Evolutionary conservation across 2,888 invertebrate genomes (phyloP).

Genomic region (Dryococelus australis): DNA sequence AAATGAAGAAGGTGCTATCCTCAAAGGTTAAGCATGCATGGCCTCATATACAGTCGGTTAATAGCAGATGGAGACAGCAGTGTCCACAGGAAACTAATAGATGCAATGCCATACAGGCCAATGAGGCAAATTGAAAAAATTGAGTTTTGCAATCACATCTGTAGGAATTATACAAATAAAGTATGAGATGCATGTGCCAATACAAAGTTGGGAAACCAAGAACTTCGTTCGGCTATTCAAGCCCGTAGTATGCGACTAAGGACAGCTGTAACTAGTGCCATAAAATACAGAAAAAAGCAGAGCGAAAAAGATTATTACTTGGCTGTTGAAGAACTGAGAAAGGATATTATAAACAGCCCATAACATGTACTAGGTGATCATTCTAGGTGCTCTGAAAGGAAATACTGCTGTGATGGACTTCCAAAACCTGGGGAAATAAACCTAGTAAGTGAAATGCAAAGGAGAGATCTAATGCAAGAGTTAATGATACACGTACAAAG

Average conservation of each 20-base stretch:
- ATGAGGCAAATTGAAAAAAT: neutral
- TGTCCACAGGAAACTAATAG: neutral
- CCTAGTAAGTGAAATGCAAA: neutral
- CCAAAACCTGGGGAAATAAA: neutral
- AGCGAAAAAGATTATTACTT: no score
- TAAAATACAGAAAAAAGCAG: no score
- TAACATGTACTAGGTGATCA: neutral
- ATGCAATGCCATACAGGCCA: constrained; percentile 5
- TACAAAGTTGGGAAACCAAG: no score
- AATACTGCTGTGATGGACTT: neutral
- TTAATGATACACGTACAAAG: neutral
- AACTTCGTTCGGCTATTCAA: no score
- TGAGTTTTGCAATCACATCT: neutral
- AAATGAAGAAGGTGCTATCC: neutral
- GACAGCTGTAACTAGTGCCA: no score
- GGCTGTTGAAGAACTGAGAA: no score
- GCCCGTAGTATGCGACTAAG: no score
- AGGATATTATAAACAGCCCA: neutral
- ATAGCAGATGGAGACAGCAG: constrained; percentile 9
- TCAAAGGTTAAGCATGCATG: neutral
- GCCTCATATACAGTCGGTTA: neutral
- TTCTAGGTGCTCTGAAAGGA: neutral
- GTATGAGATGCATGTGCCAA: no score
- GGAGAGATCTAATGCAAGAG: neutral
- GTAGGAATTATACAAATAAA: neutral